Conservation (phyloP, 2,113 vertebrate species). For the Glaucomys volans region DNA sequence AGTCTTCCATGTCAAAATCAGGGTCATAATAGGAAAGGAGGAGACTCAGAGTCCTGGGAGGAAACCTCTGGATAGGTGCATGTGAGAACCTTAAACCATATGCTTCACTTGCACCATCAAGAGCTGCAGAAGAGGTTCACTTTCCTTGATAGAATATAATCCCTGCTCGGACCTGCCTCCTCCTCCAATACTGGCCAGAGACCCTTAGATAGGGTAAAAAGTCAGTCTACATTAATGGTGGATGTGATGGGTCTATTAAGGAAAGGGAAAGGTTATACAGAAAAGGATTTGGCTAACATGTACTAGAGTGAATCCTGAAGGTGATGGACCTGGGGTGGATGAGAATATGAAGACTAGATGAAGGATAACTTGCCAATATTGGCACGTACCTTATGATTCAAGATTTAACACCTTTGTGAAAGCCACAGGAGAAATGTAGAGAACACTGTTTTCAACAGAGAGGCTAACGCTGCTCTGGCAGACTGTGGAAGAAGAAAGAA, state of each 20-base stretch:
- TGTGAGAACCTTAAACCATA: not conserved
- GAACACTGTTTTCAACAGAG: not conserved
- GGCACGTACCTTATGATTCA: not conserved
- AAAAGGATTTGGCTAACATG: not conserved
- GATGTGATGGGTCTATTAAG: not conserved
- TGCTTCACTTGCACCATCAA: not conserved
- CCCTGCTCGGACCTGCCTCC: not conserved
- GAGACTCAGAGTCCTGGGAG: not conserved
- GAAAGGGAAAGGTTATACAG: not conserved
- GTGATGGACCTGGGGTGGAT: no score
- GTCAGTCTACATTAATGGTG: not conserved
- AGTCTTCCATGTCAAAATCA: not conserved
- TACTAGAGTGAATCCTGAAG: not conserved
- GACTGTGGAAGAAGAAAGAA: not conserved
- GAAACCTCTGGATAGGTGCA: not conserved
- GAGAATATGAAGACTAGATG: not conserved
- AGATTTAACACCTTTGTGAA: not conserved
- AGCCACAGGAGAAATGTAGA: not conserved
- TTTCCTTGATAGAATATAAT: not conserved
- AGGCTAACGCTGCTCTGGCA: not conserved
- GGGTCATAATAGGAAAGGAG: not conserved
- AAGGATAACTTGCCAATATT: not conserved
- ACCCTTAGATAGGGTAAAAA: not conserved
- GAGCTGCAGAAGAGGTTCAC: not conserved
- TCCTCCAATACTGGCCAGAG: not conserved